Percentiles rank a stretch among this genome's conserved stretches.
phyloP scores from a whole-genome alignment of 2,888 invertebrate species.

The Calephelis perditalis region DNA sequence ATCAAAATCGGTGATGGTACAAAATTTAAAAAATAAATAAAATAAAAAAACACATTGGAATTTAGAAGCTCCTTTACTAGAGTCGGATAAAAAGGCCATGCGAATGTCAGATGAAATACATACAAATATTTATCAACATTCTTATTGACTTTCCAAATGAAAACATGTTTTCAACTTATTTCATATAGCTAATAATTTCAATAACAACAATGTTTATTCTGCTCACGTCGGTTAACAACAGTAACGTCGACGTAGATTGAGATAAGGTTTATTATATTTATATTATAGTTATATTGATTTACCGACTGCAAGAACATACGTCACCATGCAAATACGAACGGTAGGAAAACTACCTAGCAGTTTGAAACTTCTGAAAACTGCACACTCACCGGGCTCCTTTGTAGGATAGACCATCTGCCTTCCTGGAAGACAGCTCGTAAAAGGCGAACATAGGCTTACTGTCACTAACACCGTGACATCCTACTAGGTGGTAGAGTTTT shows the following conservation, averaged over 20 bases:
- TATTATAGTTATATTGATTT: conserved; percentile 1
- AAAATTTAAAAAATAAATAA: too few relatives aligned
- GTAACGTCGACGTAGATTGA: not conserved
- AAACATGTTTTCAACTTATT: conserved; percentile 1
- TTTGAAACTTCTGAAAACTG: not conserved
- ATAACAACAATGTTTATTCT: not conserved
- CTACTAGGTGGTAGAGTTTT: too few relatives aligned
- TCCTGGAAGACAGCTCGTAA: too few relatives aligned
- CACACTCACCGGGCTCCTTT: too few relatives aligned
- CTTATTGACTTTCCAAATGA: not conserved
- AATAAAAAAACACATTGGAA: too few relatives aligned
- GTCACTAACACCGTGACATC: too few relatives aligned
- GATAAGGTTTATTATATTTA: conserved; percentile 11
- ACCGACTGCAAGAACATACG: not conserved
- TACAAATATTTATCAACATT: not conserved
- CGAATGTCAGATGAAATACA: conserved; percentile 1
- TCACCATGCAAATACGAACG: too few relatives aligned
- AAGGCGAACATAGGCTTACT: too few relatives aligned
- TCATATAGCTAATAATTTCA: not conserved
- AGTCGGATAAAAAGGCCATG: not conserved
- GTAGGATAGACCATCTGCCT: too few relatives aligned
- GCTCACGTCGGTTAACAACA: not conserved
- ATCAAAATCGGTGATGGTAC: too few relatives aligned
- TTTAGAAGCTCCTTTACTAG: too few relatives aligned
- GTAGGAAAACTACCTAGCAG: too few relatives aligned